Conservation (phyloP, 2,113 vertebrate species). For the Cyprinodon variegatus region DNA sequence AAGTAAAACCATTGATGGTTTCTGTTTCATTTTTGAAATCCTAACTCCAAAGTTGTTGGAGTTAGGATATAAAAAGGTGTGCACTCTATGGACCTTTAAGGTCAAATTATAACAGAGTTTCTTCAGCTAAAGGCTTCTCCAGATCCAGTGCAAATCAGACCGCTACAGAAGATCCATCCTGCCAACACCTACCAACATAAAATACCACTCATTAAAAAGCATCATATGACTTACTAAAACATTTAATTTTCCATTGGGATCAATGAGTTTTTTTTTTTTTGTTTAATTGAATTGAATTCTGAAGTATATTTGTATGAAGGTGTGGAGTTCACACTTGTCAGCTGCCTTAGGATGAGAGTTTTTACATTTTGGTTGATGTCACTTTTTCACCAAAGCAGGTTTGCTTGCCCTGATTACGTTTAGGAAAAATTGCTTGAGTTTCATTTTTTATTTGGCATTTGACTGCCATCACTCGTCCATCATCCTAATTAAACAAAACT, state of each 20-base stretch:
- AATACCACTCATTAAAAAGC: too few species aligned
- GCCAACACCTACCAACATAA: too few species aligned
- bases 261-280: too few species aligned
- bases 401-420: not conserved
- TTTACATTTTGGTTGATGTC: not conserved
- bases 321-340: not conserved
- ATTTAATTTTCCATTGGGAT: too few species aligned
- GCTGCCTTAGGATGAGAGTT: not conserved
- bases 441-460: not conserved
- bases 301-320: not conserved
- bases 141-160: too few species aligned
- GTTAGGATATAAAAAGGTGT: not conserved
- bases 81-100: not conserved
- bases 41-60: not conserved
- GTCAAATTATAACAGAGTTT: not conserved
- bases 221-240: too few species aligned
- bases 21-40: not conserved
- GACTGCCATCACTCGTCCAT: not conserved
- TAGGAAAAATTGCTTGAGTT: not conserved
- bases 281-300: too few species aligned
- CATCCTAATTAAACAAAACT: not conserved
- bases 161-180: too few species aligned
- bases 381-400: not conserved
- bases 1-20: not conserved
- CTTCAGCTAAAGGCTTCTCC: too few species aligned